Conservation (phyloP, 2,888 invertebrate species). For the Allygus modestus region DNA sequence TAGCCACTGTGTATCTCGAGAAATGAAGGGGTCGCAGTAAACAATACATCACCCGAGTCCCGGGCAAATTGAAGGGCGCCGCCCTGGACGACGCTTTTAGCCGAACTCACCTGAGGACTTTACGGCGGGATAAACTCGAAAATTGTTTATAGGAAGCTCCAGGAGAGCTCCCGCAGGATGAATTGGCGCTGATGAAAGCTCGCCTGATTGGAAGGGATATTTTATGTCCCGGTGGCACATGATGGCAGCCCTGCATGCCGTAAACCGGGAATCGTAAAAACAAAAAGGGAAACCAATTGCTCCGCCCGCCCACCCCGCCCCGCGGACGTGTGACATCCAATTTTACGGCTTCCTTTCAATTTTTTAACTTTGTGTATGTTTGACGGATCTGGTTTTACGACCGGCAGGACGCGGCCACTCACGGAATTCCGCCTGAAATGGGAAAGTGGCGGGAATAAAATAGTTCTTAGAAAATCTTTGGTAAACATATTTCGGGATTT, state of each 20-base stretch:
- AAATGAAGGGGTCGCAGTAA: conserved; percentile 20
- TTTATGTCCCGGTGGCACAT: conserved; percentile 51
- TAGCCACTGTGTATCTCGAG: neutral
- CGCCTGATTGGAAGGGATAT: conserved; percentile 59
- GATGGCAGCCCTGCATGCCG: conserved; percentile 59
- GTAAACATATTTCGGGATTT: too few relatives aligned
- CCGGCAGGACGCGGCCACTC: conserved; percentile 1
- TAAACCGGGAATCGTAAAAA: conserved; percentile 64
- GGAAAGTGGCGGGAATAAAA: neutral
- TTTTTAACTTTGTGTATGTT: conserved; percentile 61
- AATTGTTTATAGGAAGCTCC: conserved; percentile 55
- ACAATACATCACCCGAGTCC: conserved; percentile 9
- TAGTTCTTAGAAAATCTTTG: neutral
- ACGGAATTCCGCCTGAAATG: neutral
- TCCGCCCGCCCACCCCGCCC: conserved; percentile 2
- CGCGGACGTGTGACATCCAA: conserved; percentile 57
- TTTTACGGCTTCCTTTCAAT: conserved; percentile 62
- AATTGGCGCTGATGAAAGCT: conserved; percentile 53
- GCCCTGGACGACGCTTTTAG: conserved; percentile 43
- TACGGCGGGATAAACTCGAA: conserved; percentile 52
- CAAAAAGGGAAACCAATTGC: conserved; percentile 65
- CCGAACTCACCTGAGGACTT: conserved; percentile 48
- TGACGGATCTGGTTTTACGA: conserved; percentile 58
- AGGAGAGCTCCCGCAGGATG: conserved; percentile 46
- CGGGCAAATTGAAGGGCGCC: neutral